These are phyloP conservation scores for Callaeas wilsoni DNA, from an alignment of 2,113 vertebrate species.

Conservation along the genomic window DNA sequence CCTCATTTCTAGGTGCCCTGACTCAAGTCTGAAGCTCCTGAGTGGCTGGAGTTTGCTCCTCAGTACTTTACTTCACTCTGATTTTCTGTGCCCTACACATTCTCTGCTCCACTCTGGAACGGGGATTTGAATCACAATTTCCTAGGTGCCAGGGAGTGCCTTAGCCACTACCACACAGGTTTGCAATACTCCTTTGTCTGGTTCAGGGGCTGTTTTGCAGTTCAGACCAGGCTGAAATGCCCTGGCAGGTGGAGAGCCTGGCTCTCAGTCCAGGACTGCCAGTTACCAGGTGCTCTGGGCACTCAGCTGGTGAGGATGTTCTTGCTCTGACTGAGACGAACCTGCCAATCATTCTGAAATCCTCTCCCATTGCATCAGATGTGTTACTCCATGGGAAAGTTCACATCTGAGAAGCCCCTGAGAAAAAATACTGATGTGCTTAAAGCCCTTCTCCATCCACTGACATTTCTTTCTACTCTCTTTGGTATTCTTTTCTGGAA, in stretches of 20 bases:
- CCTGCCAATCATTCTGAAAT: neutral
- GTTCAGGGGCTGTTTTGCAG: neutral
- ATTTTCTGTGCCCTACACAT: neutral
- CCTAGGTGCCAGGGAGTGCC: neutral
- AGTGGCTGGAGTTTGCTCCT: neutral
- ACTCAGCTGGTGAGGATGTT: neutral
- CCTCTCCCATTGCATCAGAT: neutral
- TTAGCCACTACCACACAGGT: neutral
- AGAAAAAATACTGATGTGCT: neutral
- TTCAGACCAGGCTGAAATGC: neutral
- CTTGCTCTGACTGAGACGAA: neutral
- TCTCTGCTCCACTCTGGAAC: neutral
- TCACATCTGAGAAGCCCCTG: neutral
- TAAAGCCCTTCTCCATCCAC: neutral
- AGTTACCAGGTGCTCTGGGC: neutral
- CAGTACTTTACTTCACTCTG: neutral
- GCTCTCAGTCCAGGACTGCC: neutral
- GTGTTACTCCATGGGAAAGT: neutral
- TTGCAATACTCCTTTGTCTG: neutral
- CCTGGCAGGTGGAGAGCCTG: neutral
- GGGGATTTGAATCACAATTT: neutral
- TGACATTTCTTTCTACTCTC: neutral
- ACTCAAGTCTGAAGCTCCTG: neutral
- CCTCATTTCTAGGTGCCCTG: neutral
- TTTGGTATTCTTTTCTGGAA: neutral